Base-by-base conservation (phyloP, 2,113 vertebrate species). In the Bungarus multicinctus region DNA sequence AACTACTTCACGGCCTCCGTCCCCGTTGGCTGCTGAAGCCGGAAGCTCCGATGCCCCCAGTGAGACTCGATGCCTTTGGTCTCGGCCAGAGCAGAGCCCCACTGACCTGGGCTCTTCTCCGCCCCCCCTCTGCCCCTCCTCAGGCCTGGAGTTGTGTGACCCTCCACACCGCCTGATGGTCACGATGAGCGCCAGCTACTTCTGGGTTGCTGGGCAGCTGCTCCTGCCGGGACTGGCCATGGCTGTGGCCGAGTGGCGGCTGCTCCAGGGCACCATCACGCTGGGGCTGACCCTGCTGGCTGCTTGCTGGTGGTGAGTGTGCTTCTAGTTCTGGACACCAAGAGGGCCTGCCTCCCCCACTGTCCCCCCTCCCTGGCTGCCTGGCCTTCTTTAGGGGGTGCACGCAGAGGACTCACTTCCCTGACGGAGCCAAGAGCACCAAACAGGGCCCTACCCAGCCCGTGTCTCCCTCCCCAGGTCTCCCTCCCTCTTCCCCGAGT, bases 111-210 rank as follows among this genome's bases (percentile, higher is more conserved):
- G 1, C 27, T 34, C 43, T 9, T 20, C 20, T n/a, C 54, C n/a
- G 16, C 47, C 1, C 34, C 0, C 0, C 1, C 5, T 53, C 0
- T 50, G n/a, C 47, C 14, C 27, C 74, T 30, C 5, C 39, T 25
- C 94, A 99, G 99, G 99, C 90, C 94, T 99, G 97, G 99, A 99
- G 97, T 95, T 98, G 74, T 99, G 99, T 2, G 98, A 98, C 85
- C 97, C 98, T 11, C 95, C 98, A 0, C 98, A 98, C 87, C 98
- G 98, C 0, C 98, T 99, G 91, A 97, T 95, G 93, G 98, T 98
- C 93, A 97, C 98, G 0, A 97, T 98, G 98, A 96, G 98, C 85
- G 97, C 98, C 0, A 93, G 97, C 1, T 98, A 99, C 97, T 99
- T 98, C 93, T 98, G 96, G 1, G 97, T 98, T 50, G 96, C 96